Evolutionary conservation across 2,113 vertebrate species (phyloP).

Genomic region (Eonycteris spelaea): DNA sequence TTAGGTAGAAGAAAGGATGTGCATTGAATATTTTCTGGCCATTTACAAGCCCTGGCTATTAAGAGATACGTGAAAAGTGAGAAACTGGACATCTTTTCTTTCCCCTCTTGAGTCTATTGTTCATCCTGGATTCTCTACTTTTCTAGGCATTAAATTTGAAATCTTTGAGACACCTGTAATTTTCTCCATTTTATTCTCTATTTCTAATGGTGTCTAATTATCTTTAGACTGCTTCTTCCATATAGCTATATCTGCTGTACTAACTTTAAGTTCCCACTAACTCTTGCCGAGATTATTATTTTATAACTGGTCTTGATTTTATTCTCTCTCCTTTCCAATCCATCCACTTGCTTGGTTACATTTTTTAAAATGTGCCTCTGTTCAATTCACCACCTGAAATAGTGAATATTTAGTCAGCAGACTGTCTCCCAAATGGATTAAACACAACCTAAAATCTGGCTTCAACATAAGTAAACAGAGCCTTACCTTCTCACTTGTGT

Average conservation of each 20-base stretch:
- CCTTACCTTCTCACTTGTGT: background rate
- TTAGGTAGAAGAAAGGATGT: background rate
- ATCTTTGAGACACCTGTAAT: background rate
- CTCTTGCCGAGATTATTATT: background rate
- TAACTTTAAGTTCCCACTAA: background rate
- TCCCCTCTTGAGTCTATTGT: background rate
- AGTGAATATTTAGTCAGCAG: background rate
- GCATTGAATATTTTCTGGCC: background rate
- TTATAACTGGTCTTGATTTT: background rate
- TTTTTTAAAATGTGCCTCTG: constrained; percentile 3
- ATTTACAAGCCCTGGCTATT: background rate
- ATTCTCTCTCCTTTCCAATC: background rate
- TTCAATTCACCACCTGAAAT: constrained; percentile 4
- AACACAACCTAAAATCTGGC: background rate
- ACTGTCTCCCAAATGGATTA: background rate
- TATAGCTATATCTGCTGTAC: background rate
- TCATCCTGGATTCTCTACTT: background rate
- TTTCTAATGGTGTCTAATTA: background rate
- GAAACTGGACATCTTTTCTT: background rate
- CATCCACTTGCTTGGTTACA: background rate
- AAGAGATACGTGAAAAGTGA: background rate
- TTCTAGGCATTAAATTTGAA: background rate
- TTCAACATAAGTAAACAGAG: background rate
- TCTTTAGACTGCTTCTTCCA: background rate
- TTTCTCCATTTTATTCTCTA: background rate